Conservation (phyloP, 1,140 invertebrate species). For the Samia ricini region DNA sequence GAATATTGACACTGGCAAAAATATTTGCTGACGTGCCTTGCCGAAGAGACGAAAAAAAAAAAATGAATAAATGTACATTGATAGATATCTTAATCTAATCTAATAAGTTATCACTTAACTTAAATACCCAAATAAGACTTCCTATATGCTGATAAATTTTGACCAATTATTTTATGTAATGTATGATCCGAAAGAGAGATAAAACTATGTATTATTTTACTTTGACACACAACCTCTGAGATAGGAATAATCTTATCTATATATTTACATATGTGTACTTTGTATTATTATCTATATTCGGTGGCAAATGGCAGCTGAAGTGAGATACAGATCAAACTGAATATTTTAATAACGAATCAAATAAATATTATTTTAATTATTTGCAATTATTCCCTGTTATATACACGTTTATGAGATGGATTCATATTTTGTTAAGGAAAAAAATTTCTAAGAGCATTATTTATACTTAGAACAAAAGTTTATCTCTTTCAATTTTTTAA, state of each 20-base stretch:
- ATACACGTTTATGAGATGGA: no score
- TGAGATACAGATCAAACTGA: not conserved
- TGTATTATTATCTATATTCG: not conserved
- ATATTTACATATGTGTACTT: not conserved
- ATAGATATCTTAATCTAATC: no score
- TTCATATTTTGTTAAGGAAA: no score
- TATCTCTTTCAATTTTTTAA: no score
- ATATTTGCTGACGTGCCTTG: no score
- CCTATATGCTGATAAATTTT: not conserved
- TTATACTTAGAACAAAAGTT: no score
- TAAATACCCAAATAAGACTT: not conserved
- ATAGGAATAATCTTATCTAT: conserved; percentile 1
- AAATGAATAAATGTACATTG: no score
- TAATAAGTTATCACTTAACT: not conserved
- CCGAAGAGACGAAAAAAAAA: no score
- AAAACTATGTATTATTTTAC: not conserved
- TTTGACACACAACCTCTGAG: not conserved
- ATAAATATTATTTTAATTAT: no score
- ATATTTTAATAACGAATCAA: not conserved
- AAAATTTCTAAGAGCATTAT: no score
- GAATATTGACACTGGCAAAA: no score
- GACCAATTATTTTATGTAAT: not conserved
- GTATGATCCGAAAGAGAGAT: not conserved
- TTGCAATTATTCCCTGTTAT: no score
- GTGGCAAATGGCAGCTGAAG: not conserved